Conservation (phyloP, 2,113 vertebrate genomes). For the Lamprotornis superbus region DNA sequence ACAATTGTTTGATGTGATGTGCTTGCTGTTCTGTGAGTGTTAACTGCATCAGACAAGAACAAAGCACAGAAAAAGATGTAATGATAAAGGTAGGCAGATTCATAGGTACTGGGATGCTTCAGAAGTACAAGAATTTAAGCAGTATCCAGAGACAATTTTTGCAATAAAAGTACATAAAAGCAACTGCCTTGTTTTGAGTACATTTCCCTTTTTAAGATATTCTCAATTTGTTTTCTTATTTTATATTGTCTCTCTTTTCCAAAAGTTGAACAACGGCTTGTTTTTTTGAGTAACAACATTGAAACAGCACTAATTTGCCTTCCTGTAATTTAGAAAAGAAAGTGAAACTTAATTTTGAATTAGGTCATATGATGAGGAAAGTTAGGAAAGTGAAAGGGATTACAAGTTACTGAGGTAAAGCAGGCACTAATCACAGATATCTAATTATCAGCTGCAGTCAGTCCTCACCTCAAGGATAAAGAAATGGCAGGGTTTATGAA, state of each 20-base stretch:
- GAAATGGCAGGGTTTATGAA: not conserved
- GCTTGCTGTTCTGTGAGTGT: slow-evolving; percentile 15
- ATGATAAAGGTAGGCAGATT: not conserved
- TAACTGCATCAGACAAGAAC: slow-evolving; percentile 35
- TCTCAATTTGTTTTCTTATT: not conserved
- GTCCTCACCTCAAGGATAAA: not conserved
- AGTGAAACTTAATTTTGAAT: slow-evolving; percentile 26
- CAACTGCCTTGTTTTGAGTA: not conserved
- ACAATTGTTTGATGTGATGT: not conserved
- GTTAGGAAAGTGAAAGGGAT: not conserved
- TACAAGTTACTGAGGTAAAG: not conserved
- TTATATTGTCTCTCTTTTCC: not conserved
- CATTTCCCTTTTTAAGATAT: not conserved
- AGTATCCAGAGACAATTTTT: not conserved
- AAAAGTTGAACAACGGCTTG: not conserved
- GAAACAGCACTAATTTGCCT: not conserved
- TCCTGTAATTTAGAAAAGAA: slow-evolving; percentile 24
- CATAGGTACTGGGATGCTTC: not conserved
- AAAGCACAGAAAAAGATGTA: slow-evolving; percentile 14
- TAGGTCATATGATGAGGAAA: not conserved
- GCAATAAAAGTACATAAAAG: slow-evolving; percentile 2
- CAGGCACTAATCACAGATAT: not conserved
- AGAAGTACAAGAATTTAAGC: slow-evolving; percentile 3
- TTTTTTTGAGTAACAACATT: not conserved
- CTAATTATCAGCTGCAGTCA: not conserved